These are phyloP conservation scores for Pedionomus torquatus DNA, from an alignment of 2,113 vertebrate species.

Conservation along the genomic window DNA sequence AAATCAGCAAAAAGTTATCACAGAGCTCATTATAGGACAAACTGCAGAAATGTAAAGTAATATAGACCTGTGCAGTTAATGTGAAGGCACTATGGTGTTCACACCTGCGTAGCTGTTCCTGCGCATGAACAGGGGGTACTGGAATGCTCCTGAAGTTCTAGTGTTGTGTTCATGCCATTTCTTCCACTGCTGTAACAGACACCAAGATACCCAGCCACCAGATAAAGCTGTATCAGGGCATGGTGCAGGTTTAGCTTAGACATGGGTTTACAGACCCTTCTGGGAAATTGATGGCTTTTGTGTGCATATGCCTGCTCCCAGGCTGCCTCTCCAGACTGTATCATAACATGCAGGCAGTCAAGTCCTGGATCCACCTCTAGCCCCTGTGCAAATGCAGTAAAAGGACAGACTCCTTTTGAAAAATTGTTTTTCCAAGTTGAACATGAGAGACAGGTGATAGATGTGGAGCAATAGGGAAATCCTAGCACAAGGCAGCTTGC, in stretches of 20 bases:
- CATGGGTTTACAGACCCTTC: neutral
- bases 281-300: neutral
- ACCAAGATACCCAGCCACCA: neutral
- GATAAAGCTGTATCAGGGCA: neutral
- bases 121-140: rapidly evolving
- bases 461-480: neutral
- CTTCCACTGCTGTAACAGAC: neutral
- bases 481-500: neutral
- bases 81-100: neutral
- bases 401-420: neutral
- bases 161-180: neutral
- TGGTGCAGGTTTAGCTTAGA: neutral
- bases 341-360: neutral
- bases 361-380: neutral
- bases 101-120: neutral
- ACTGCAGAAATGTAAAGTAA: neutral
- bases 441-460: neutral
- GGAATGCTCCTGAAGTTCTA: neutral
- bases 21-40: neutral
- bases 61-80: neutral
- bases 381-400: neutral
- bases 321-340: neutral
- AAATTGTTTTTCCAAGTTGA: neutral
- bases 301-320: neutral
- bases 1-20: neutral